Base-by-base conservation (phyloP, 2,797 vertebrate genomes). In the Limosa lapponica region DNA sequence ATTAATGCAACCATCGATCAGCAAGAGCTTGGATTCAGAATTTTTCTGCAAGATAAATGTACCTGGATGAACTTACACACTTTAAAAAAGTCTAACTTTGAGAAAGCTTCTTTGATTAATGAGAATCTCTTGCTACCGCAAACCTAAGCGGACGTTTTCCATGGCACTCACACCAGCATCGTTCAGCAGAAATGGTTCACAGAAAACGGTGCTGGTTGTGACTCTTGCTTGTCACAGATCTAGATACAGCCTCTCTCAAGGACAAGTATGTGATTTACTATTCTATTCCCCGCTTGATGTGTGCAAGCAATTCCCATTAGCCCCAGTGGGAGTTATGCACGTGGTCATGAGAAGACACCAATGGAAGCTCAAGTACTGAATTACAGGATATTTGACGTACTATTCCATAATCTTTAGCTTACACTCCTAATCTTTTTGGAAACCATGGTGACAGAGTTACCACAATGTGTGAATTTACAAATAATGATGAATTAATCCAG, bases 1-100 rank as follows among this genome's bases (percentile, higher is more conserved):
- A 95, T 91, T 94, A 96, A 94, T 95, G 74, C 65, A 90, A 24
- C 36, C 58, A 94, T 94, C 12, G 84, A 96, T 91, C 93, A 93
- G 82, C 2, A 2, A 77, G 77, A 85, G 87, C 71, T 81, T 71
- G 36, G 61, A 89, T 78, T 93, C 16, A 11, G 46, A 82, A 32
- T 83, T 89, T 82, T 94, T 51, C 62, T 72, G 54, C 15, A 82
- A 89, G 81, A 69, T 44, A 81, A 92, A 96, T 30, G 78, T 64
- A 58, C 7, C 16, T 72, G 2, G 0, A 87, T 62, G 81, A 95
- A 65, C 36, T 80, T 36, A 25, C 3, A 66, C 30, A 39, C 41
- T 94, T 91, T 20, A 11, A 0, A 86, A 71, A 79, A 77, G 77
- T 69, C 57, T 73, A 80, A 90, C 67, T 93, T 92, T 0, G 7